These are phyloP conservation scores for Dynastes maya DNA, from an alignment of 2,888 invertebrate species.

Conservation along the genomic window DNA sequence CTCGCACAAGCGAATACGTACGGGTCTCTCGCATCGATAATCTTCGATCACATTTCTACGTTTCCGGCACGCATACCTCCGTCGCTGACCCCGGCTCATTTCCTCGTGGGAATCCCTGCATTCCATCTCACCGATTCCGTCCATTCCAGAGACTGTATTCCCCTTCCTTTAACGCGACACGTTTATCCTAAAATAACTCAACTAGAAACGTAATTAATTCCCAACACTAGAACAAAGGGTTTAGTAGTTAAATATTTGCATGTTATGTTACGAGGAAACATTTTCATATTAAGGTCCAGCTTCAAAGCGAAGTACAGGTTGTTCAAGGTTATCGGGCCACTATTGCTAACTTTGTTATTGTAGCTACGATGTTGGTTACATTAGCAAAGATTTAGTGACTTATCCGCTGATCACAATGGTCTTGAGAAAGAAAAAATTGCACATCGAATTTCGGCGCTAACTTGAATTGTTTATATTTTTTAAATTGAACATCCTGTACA, in stretches of 20 bases:
- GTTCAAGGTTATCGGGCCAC: too few species aligned
- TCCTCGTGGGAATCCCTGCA: not conserved
- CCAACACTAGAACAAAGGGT: not conserved
- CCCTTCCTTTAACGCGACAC: not conserved
- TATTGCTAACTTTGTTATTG: too few species aligned
- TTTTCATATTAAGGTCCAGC: too few species aligned
- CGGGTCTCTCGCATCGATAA: conserved; percentile 20
- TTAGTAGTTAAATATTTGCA: conserved; percentile 6
- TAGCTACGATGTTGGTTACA: too few species aligned
- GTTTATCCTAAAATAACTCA: conserved; percentile 27
- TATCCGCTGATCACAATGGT: too few species aligned
- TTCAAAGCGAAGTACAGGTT: too few species aligned
- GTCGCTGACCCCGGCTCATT: conserved; percentile 4
- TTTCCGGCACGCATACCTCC: conserved; percentile 8
- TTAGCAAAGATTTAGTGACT: too few species aligned
- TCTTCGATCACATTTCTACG: conserved; percentile 29
- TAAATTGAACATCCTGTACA: too few species aligned
- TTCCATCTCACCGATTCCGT: not conserved
- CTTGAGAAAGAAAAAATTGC: too few species aligned
- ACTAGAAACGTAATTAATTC: conserved; percentile 21
- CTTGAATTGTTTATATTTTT: too few species aligned
- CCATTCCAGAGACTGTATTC: not conserved
- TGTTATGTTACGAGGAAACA: not conserved
- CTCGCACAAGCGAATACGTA: not conserved
- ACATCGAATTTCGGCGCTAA: too few species aligned